Evolutionary conservation across 2,797 vertebrate species (phyloP).

Genomic region (Huso huso): DNA sequence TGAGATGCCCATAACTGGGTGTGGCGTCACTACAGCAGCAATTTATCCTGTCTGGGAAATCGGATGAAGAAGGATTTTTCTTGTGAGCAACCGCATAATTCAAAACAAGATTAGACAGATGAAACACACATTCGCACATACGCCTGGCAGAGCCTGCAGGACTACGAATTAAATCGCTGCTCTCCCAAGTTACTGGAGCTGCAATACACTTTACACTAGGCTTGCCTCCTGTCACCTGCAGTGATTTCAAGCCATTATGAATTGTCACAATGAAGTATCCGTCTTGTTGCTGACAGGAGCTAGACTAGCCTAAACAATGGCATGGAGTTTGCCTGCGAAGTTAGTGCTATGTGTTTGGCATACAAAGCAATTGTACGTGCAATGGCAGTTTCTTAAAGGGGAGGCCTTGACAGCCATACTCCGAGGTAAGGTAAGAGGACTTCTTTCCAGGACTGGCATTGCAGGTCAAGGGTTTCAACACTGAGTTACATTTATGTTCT

Average conservation of each 20-base stretch:
- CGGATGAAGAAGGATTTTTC: constrained; percentile 10
- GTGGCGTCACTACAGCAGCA: constrained; percentile 5
- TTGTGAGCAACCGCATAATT: constrained; percentile 14
- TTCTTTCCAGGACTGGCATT: no score
- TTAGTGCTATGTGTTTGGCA: no score
- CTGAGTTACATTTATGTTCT: no score
- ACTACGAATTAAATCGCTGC: neutral
- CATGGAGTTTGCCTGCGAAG: neutral
- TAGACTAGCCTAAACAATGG: neutral
- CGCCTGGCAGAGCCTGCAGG: neutral
- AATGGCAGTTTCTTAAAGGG: no score
- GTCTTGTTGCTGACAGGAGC: constrained; percentile 14
- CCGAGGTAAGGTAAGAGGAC: no score
- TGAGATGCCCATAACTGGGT: no score
- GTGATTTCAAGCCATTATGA: constrained; percentile 19
- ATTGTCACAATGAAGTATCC: constrained; percentile 15
- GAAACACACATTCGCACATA: neutral
- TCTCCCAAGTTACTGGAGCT: neutral
- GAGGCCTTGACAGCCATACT: no score
- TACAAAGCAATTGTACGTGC: no score
- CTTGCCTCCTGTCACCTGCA: constrained; percentile 18
- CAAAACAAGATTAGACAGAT: constrained; percentile 18
- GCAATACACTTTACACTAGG: constrained; percentile 12
- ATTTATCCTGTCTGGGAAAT: constrained; percentile 10
- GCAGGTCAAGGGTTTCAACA: no score